These are phyloP conservation scores for Scaeva pyrastri DNA, from an alignment of 2,888 invertebrate genomes.

Conservation along the genomic window DNA sequence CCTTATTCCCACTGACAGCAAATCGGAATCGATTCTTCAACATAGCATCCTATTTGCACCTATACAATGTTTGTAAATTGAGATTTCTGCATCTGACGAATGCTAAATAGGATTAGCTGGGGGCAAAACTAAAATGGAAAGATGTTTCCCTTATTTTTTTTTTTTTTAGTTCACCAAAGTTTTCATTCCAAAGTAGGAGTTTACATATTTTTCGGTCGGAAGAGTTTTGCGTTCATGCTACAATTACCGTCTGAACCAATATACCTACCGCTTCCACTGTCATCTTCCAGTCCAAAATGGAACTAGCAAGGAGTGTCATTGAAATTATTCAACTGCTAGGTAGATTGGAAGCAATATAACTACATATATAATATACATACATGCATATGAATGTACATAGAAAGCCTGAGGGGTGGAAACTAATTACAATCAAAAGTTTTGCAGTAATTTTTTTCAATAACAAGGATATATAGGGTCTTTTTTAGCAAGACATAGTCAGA, in stretches of 20 bases:
- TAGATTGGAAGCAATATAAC: neutral
- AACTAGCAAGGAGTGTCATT: slow-evolving; percentile 22
- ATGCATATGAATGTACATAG: neutral
- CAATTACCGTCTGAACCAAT: slow-evolving; percentile 21
- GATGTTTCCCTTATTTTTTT: slow-evolving; percentile 7
- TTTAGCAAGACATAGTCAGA: slow-evolving; percentile 14
- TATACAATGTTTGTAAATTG: slow-evolving; percentile 69
- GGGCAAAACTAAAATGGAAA: slow-evolving; percentile 26
- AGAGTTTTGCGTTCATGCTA: slow-evolving; percentile 7
- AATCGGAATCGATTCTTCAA: slow-evolving; percentile 67
- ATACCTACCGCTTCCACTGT: neutral
- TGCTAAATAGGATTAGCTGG: slow-evolving; percentile 52
- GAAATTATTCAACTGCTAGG: slow-evolving; percentile 43
- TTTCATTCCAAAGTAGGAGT: slow-evolving; percentile 11
- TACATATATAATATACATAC: too few species aligned
- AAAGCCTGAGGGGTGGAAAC: slow-evolving; percentile 32
- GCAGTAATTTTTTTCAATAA: slow-evolving; percentile 48
- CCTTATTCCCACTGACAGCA: slow-evolving; percentile 59
- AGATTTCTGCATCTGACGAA: slow-evolving; percentile 63
- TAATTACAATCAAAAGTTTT: slow-evolving; percentile 64
- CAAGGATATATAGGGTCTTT: neutral
- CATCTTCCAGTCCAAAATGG: neutral
- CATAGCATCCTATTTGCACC: slow-evolving; percentile 67
- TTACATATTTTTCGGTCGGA: slow-evolving; percentile 19
- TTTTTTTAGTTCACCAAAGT: neutral